Evolutionary conservation across 2,797 vertebrate species (phyloP).

Genomic region (Sebastiscus albofasciatus): DNA sequence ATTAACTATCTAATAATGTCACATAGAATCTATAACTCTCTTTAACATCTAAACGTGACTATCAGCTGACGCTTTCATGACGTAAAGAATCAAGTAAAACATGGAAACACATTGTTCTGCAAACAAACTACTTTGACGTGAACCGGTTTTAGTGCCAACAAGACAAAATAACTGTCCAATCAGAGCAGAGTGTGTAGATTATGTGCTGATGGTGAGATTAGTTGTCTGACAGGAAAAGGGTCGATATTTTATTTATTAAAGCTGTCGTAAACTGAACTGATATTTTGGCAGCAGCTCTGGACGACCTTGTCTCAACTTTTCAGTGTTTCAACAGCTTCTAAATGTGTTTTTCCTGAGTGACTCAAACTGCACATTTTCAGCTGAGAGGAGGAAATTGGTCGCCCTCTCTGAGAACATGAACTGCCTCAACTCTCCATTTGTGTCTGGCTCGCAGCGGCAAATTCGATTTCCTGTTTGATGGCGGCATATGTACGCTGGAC

Average conservation of each 20-base stretch:
- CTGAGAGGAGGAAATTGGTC: slow-evolving; percentile 31
- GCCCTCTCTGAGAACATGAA: background rate
- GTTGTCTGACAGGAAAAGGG: background rate
- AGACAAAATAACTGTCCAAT: background rate
- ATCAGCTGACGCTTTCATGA: too few relatives aligned
- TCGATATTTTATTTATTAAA: background rate
- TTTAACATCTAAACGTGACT: too few relatives aligned
- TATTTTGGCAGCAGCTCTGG: background rate
- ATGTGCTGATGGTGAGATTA: background rate
- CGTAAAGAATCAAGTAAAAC: too few relatives aligned
- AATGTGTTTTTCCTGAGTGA: slow-evolving; percentile 5
- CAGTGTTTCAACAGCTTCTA: background rate
- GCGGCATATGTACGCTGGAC: background rate
- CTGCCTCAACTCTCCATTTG: background rate
- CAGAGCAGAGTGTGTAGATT: background rate
- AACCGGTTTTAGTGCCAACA: background rate
- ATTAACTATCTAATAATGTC: too few relatives aligned
- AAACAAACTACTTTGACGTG: background rate
- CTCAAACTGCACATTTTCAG: slow-evolving; percentile 8
- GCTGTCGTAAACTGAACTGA: background rate
- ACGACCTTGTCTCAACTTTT: background rate
- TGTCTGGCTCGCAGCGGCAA: background rate
- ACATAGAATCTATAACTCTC: too few relatives aligned
- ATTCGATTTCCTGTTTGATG: slow-evolving; percentile 22
- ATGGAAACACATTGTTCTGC: too few relatives aligned